phyloP scores from a whole-genome alignment of 2,797 vertebrate genomes.

The Pangasius larnaudii region DNA sequence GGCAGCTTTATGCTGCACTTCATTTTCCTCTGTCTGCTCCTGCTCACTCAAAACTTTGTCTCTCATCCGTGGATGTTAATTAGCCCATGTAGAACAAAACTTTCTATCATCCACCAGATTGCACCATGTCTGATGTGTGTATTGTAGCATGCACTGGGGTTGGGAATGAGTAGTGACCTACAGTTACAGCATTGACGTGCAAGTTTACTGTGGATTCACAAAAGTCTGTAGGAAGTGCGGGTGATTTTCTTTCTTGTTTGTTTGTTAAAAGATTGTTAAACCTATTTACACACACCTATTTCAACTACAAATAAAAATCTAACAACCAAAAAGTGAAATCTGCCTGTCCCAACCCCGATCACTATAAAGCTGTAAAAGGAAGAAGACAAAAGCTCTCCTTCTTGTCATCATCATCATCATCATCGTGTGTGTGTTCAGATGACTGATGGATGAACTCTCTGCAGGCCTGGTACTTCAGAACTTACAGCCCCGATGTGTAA shows the following conservation, averaged over 20 bases:
- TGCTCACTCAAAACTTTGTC: background rate
- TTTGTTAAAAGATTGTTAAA: background rate
- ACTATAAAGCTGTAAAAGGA: background rate
- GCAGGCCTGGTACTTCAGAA: slow-evolving; percentile 15
- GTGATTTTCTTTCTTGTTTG: background rate
- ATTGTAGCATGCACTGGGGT: background rate
- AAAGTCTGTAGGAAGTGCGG: background rate
- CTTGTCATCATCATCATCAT: background rate
- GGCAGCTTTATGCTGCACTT: background rate
- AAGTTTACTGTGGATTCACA: background rate
- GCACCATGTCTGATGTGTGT: background rate
- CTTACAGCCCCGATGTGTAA: slow-evolving; percentile 10
- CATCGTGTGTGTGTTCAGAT: slow-evolving; percentile 24
- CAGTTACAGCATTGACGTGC: background rate
- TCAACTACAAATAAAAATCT: background rate
- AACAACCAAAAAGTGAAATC: background rate
- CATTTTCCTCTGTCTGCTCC: background rate
- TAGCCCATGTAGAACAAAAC: background rate
- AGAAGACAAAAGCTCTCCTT: background rate
- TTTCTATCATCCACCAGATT: too few species aligned
- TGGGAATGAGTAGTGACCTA: background rate
- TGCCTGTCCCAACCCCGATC: background rate
- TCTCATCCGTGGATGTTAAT: background rate
- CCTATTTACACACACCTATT: background rate
- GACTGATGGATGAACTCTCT: slow-evolving; percentile 35